phyloP scores from a whole-genome alignment of 1,140 invertebrate species.

The Drosophila malerkotliana region DNA sequence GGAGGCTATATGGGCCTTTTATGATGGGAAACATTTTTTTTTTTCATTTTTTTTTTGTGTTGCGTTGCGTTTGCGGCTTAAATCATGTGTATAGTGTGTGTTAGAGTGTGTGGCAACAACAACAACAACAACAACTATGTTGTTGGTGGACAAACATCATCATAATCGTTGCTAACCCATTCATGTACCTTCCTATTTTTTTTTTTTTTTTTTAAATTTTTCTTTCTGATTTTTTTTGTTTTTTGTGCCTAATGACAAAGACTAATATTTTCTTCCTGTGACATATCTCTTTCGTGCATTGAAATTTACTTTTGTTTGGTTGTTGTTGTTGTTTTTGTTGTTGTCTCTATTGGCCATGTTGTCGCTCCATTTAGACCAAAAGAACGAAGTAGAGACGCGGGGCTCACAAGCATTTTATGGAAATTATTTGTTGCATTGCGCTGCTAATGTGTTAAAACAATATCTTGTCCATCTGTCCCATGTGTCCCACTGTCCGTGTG shows the following conservation, averaged over 20 bases:
- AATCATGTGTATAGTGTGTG: constrained; percentile 62
- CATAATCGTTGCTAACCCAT: constrained; percentile 35
- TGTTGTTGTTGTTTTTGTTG: constrained; percentile 30
- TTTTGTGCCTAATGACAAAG: constrained; percentile 83
- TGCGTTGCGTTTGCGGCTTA: constrained; percentile 57
- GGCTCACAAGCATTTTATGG: constrained; percentile 68
- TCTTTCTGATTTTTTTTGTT: constrained; percentile 52
- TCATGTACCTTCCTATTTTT: constrained; percentile 28
- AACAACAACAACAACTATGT: constrained; percentile 65
- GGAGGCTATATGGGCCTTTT: constrained; percentile 42
- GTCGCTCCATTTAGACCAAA: constrained; percentile 12
- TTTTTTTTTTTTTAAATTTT: constrained; percentile 22
- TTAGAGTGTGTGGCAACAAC: constrained; percentile 64
- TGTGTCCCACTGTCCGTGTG: constrained; percentile 47
- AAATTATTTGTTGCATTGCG: constrained; percentile 84
- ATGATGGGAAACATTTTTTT: constrained; percentile 74
- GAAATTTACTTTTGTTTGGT: constrained; percentile 62
- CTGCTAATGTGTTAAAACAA: constrained; percentile 84
- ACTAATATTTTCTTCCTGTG: constrained; percentile 84
- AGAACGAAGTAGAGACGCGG: constrained; percentile 11
- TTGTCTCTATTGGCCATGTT: constrained; percentile 53
- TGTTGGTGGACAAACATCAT: constrained; percentile 78
- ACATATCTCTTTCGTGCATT: constrained; percentile 79
- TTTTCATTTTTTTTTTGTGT: constrained; percentile 49
- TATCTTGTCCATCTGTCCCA: constrained; percentile 50